Base-by-base conservation (phyloP, 1,140 invertebrate genomes). In the Gerris buenoi region DNA sequence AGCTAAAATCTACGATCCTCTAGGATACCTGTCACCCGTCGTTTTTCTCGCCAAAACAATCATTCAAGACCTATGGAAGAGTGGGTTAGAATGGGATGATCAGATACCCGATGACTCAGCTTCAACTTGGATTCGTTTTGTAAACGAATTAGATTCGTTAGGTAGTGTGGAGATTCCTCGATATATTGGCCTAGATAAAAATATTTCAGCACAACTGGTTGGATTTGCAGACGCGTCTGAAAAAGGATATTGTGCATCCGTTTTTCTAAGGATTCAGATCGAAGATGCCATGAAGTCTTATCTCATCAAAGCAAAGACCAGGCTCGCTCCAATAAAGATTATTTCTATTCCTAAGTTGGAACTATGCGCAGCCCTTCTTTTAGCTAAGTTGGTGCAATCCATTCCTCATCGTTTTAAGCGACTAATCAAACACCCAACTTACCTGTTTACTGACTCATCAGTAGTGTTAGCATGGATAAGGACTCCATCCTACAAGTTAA, bases 61-160 rank as follows among this genome's bases (percentile, higher is more conserved):
- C 18, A 29, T 77, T 22, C 72, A 77, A 68, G 26, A 72, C 62
- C 57, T 75, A 22, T 75, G 74, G 74, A 25, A 57, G 14, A 0
- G 28, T n/a, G 71, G 72, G 61, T 25, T 76, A 15, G 64, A 69
- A 26, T 78, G 74, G 76, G 75, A 77, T 64, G 72, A 71, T 5
- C 56, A 61, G 1, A 59, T 76, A 2, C 72, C 74, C 25, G 5
- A 22, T 0, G 23, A 23, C 5, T 2, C 27, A 27, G 23, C 22
- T 10, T 2, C 63, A 25, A 27, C 63, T 3, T 64, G 63, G 63
- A 64, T 13, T 5, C 22, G 15, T 23, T 15, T 64, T 27, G 27
- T 46, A 46, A 18, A 18, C 18, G 33, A 46, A 46, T 10, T 46
- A 18, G 33, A 46, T 5, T 46, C 18, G 33, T 18, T 46, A 18